A percentile compares a stretch with the other conserved stretches of the same genome.
Evolutionary conservation across 2,797 vertebrate species (phyloP).

Genomic region (Champsocephalus gunnari): DNA sequence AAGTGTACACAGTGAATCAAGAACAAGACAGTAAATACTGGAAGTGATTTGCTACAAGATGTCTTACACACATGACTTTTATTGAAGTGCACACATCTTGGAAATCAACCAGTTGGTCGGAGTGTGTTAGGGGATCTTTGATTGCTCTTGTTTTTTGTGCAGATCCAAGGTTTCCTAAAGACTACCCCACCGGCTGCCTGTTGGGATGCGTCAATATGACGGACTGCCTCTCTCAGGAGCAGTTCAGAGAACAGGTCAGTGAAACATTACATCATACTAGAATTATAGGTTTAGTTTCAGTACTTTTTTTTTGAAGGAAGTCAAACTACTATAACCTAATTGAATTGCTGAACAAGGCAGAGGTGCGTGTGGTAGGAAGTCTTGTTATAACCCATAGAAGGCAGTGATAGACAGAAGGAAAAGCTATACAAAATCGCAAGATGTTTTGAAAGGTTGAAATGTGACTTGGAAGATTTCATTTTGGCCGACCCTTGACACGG

Average conservation of each 20-base stretch:
- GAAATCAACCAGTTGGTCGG: neutral
- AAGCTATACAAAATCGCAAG: neutral
- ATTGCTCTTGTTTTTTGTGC: slow-evolving; percentile 36
- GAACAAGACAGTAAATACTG: neutral
- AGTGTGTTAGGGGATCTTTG: neutral
- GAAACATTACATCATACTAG: neutral
- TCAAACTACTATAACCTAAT: neutral
- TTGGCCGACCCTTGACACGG: neutral
- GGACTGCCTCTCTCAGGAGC: slow-evolving; percentile 94
- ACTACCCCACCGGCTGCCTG: slow-evolving; percentile 95
- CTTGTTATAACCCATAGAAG: neutral
- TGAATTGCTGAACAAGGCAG: neutral
- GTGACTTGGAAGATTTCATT: neutral
- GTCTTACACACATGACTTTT: neutral
- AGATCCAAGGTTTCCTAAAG: slow-evolving; percentile 88
- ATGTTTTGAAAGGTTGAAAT: neutral
- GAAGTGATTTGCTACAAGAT: neutral
- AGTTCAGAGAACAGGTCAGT: slow-evolving; percentile 94
- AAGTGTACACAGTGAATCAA: neutral
- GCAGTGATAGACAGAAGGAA: neutral
- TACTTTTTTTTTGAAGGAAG: neutral
- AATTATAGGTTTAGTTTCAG: neutral
- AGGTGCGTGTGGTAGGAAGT: neutral
- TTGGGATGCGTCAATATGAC: slow-evolving; percentile 92
- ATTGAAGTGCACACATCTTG: neutral